These are phyloP conservation scores for Melanargia galathea DNA, from an alignment of 2,888 invertebrate genomes.

Conservation along the genomic window DNA sequence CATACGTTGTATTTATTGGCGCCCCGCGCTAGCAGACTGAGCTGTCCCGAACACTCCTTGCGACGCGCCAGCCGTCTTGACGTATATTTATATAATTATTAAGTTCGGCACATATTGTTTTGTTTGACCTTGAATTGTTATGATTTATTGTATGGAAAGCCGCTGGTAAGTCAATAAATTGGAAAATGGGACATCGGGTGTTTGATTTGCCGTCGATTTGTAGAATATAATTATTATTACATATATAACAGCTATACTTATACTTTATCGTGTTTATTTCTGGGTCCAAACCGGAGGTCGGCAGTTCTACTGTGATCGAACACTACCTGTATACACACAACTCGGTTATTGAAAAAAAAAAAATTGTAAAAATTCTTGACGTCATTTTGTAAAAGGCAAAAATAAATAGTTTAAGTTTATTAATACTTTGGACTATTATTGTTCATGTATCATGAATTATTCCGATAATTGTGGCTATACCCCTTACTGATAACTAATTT, in stretches of 20 bases:
- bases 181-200: conserved; percentile 79
- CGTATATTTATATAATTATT: conserved; percentile 76
- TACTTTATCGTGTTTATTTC: conserved; percentile 67
- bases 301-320: conserved; percentile 60
- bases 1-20: conserved; percentile 80
- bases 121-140: conserved; percentile 81
- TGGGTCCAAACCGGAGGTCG: conserved; percentile 70
- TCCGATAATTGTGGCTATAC: conserved; percentile 31
- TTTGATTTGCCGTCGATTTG: conserved; percentile 69
- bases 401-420: conserved; percentile 81
- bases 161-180: conserved; percentile 83
- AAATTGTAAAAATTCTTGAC: conserved; percentile 75
- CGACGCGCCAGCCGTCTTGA: conserved; percentile 73
- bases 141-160: conserved; percentile 82
- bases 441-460: conserved; percentile 61
- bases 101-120: conserved; percentile 80
- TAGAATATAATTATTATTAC: conserved; percentile 38
- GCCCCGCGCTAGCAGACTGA: conserved; percentile 70
- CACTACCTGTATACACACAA: conserved; percentile 56
- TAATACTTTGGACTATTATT: conserved; percentile 66
- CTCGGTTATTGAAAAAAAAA: conserved; percentile 60
- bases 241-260: no score
- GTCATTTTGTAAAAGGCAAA: conserved; percentile 77
- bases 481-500: conserved; percentile 11
- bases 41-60: conserved; percentile 53